Evolutionary conservation across 2,113 vertebrate genomes (phyloP), one percentile per base, ranked within the genome.

Genomic region (Rhizomys pruinosus): DNA sequence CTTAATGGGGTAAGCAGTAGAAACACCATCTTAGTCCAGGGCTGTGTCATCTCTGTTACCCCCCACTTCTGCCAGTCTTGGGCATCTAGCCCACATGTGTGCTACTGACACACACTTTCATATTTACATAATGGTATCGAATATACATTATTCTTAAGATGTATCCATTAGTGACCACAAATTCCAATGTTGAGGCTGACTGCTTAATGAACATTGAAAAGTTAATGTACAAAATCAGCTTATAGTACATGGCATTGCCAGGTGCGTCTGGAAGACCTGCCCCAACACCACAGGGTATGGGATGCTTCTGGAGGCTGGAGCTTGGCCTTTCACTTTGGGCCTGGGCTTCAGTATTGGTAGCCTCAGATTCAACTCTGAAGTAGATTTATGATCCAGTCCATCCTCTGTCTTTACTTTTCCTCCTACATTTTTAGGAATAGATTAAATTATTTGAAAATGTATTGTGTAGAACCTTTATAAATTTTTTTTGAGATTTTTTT

Each of bases 391-490:
- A 63, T 47, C 52, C 47, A 39, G 37, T 42, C 9, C 0, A 7
- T 42, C 39, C 17, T 69, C 57, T 68, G 64, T 73, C 32, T 23
- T 85, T 63, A 34, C 90, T 64, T 85, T 80, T 29, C 57, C 17
- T 34, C 72, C 23, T 32, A 44, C 27, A 20, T 9, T 64, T 64
- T 92, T 86, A 55, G 22, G 27, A n/a, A 64, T 72, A 73, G 7
- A 82, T 72, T 39, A n/a, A 69, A 77, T 73, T 73, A 37, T n/a
- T 91, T 91, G 32, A 52, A 94, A 64, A 87, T 19, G 34, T 42
- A 39, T 68, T 39, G 74, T 72, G 29, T 55, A 44, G 68, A 92
- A 73, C 22, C 17, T 9, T 42, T 87, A 64, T 61, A 37, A 42
- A 12, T 7, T 66, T 84, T 80, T 86, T 37, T 55, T 66, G 47